Percentiles rank a stretch among this genome's conserved stretches.
Conservation (phyloP, 1,140 invertebrate species). For the Whitmania pigra region DNA sequence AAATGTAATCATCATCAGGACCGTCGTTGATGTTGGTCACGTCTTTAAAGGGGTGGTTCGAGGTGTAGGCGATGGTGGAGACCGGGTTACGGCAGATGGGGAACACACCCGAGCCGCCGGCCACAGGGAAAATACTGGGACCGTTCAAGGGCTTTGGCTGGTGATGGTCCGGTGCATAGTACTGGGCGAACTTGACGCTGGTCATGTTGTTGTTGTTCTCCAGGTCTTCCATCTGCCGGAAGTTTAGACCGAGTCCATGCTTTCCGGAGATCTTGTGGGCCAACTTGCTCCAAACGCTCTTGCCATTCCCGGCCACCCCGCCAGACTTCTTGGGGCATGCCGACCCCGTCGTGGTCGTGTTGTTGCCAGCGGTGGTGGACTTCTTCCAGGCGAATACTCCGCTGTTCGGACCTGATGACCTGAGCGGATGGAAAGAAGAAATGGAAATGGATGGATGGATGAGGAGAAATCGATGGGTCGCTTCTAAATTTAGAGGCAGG, state of each 20-base stretch:
- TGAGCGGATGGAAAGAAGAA: not conserved
- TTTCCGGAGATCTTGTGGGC: not conserved
- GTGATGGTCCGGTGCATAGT: not conserved
- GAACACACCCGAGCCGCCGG: not conserved
- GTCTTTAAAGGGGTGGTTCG: conserved; percentile 5
- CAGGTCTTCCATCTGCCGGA: not conserved
- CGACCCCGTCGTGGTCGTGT: not conserved
- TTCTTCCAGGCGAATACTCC: conserved; percentile 1
- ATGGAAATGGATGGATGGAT: not conserved
- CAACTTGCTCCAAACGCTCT: conserved; percentile 6
- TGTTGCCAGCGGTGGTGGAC: not conserved
- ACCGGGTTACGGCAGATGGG: conserved; percentile 9
- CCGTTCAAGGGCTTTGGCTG: not conserved
- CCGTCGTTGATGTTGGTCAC: conserved; percentile 9
- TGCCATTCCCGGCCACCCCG: not conserved
- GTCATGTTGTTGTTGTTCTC: conserved; percentile 9
- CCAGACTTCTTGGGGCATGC: not conserved
- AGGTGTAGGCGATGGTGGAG: conserved; percentile 20
- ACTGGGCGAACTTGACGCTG: not conserved
- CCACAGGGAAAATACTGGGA: not conserved
- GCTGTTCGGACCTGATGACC: not conserved
- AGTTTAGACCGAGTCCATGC: not conserved
- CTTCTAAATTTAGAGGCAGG: not conserved
- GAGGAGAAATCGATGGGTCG: not conserved
- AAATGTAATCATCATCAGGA: not conserved